A percentile compares a stretch with the other conserved stretches of the same genome.
These are phyloP conservation scores for Zaprionus capensis DNA, from an alignment of 1,140 invertebrate species.

Conservation along the genomic window DNA sequence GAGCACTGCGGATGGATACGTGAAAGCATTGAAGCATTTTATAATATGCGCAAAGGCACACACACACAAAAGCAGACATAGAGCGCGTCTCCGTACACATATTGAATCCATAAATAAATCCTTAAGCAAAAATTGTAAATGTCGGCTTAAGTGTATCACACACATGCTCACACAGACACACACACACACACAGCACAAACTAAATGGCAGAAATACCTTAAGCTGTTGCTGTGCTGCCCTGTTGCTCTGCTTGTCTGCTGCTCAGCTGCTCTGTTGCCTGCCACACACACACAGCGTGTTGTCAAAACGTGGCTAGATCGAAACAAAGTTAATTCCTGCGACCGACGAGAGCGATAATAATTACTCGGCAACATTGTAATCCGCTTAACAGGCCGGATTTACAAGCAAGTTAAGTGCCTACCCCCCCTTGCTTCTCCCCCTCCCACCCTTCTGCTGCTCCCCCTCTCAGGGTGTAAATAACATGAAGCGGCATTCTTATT, in stretches of 20 bases:
- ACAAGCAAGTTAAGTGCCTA: constrained; percentile 60
- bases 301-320: constrained; percentile 73
- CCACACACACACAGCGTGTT: constrained; percentile 20
- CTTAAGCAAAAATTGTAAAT: constrained; percentile 83
- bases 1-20: constrained; percentile 19
- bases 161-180: constrained; percentile 39
- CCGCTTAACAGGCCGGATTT: constrained; percentile 73
- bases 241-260: constrained; percentile 34
- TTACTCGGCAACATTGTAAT: constrained; percentile 80
- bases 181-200: constrained; percentile 31
- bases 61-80: constrained; percentile 21
- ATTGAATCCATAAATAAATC: constrained; percentile 83
- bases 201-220: constrained; percentile 67
- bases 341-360: constrained; percentile 64
- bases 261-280: constrained; percentile 41
- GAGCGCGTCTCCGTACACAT: constrained; percentile 56
- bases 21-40: constrained; percentile 59
- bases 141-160: constrained; percentile 80
- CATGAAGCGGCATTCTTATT: constrained; percentile 37
- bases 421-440: background rate
- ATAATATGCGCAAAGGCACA: constrained; percentile 61
- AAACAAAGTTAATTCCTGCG: constrained; percentile 76
- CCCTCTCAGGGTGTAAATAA: constrained; percentile 36
- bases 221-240: constrained; percentile 14
- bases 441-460: too few species aligned